These are phyloP conservation scores for Oscheius sp. DNA, from an alignment of 2,888 invertebrate species.

Conservation along the genomic window DNA sequence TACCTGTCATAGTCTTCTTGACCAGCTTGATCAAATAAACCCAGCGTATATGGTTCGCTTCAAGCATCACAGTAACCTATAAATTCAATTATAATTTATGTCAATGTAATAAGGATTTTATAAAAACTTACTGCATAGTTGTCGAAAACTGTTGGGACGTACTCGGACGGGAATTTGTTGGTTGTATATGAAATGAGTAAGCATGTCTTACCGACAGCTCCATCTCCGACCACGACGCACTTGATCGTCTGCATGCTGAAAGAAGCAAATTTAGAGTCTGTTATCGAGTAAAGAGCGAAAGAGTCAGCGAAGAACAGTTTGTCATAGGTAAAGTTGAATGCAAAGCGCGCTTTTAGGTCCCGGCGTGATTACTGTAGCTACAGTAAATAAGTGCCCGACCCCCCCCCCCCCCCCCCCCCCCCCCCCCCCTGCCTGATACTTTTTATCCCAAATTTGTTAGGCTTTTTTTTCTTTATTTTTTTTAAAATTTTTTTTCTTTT, in stretches of 20 bases:
- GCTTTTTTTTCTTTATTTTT: too few species aligned
- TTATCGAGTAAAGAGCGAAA: conserved; percentile 7
- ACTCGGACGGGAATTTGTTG: conserved; percentile 75
- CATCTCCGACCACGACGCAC: conserved; percentile 96
- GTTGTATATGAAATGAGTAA: conserved; percentile 82
- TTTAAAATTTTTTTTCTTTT: too few species aligned
- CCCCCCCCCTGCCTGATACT: too few species aligned
- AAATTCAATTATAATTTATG: conserved; percentile 22
- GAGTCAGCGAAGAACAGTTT: background rate
- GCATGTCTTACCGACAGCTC: conserved; percentile 89
- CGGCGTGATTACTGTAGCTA: too few species aligned
- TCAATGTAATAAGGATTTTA: too few species aligned
- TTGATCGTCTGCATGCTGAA: conserved; percentile 76
- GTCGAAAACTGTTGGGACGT: conserved; percentile 74
- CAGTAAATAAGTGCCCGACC: too few species aligned
- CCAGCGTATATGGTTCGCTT: conserved; percentile 97
- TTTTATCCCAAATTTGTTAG: too few species aligned
- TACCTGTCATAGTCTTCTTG: conserved; percentile 90
- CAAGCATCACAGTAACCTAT: conserved; percentile 83
- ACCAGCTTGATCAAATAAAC: conserved; percentile 95
- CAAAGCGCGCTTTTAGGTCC: too few species aligned
- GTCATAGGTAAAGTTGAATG: conserved; percentile 11
- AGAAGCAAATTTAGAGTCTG: background rate
- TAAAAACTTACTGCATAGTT: conserved; percentile 74
- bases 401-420: too few species aligned